Evolutionary conservation across 2,113 vertebrate species (phyloP).

Genomic region (Nycticorax nycticorax): DNA sequence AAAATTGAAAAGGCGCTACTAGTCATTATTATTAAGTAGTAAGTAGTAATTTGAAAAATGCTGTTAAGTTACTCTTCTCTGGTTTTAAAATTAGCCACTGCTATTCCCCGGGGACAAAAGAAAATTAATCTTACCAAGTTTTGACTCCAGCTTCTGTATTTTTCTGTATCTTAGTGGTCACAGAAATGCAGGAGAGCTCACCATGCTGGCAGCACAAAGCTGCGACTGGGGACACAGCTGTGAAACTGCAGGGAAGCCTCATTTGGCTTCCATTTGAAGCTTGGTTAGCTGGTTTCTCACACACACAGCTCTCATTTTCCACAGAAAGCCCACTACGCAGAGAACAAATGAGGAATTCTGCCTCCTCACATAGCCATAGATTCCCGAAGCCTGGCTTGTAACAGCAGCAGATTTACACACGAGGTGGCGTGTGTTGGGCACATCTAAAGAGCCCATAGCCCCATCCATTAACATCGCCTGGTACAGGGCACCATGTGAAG

Average conservation of each 20-base stretch:
- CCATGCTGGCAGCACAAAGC: slow-evolving; percentile 3
- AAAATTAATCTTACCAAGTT: neutral
- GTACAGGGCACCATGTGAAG: neutral
- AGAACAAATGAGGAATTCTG: slow-evolving; percentile 53
- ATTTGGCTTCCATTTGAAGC: slow-evolving; percentile 61
- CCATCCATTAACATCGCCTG: neutral
- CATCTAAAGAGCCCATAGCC: neutral
- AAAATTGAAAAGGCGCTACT: neutral
- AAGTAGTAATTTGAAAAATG: neutral
- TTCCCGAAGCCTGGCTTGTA: neutral
- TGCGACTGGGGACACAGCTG: slow-evolving; percentile 16
- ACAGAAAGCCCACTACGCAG: slow-evolving; percentile 15
- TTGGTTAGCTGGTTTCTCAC: slow-evolving; percentile 49
- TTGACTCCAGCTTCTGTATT: neutral
- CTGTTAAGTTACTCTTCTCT: neutral
- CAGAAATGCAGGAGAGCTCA: slow-evolving; percentile 24
- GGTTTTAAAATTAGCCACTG: slow-evolving; percentile 20
- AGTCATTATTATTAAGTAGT: neutral
- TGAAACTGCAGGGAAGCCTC: slow-evolving; percentile 47
- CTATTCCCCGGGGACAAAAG: neutral
- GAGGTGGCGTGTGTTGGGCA: neutral
- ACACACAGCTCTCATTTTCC: slow-evolving; percentile 32
- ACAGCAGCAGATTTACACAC: neutral
- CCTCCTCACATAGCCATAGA: neutral
- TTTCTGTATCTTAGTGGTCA: neutral